These are phyloP conservation scores for Lethenteron camtschaticum DNA, from an alignment of 2,113 vertebrate species.

Conservation along the genomic window DNA sequence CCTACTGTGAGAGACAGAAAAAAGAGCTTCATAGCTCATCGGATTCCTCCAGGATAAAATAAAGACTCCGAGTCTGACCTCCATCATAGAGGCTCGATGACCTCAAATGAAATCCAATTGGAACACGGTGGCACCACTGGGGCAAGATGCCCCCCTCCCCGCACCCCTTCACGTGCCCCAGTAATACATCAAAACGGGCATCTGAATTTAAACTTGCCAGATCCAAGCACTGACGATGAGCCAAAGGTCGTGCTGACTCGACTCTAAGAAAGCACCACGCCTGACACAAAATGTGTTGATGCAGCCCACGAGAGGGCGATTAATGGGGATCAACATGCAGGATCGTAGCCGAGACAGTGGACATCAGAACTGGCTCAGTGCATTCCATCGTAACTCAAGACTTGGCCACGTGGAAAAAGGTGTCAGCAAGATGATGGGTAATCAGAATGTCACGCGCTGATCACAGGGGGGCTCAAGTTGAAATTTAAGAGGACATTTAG, in stretches of 20 bases:
- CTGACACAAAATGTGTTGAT: background rate
- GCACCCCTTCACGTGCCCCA: background rate
- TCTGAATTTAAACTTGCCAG: background rate
- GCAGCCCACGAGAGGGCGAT: background rate
- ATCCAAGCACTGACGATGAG: conserved; percentile 1
- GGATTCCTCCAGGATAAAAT: no score
- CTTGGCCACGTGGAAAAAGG: background rate
- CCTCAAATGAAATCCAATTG: background rate
- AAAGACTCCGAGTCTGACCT: no score
- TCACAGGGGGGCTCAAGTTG: background rate
- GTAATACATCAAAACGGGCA: background rate
- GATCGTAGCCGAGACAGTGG: background rate
- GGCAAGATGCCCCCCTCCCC: background rate
- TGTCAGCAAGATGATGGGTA: background rate
- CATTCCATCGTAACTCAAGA: background rate
- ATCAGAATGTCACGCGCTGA: background rate
- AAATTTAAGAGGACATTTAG: background rate
- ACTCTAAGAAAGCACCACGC: background rate
- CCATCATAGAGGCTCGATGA: background rate
- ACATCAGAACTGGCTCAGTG: background rate
- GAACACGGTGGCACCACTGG: background rate
- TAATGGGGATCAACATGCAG: background rate
- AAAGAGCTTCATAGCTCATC: no score
- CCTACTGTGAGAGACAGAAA: no score
- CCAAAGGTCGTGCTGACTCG: background rate